Evolutionary conservation across 2,797 vertebrate genomes (phyloP), one percentile per base, ranked within the genome.

Genomic region (Triplophysa yarkandensis): DNA sequence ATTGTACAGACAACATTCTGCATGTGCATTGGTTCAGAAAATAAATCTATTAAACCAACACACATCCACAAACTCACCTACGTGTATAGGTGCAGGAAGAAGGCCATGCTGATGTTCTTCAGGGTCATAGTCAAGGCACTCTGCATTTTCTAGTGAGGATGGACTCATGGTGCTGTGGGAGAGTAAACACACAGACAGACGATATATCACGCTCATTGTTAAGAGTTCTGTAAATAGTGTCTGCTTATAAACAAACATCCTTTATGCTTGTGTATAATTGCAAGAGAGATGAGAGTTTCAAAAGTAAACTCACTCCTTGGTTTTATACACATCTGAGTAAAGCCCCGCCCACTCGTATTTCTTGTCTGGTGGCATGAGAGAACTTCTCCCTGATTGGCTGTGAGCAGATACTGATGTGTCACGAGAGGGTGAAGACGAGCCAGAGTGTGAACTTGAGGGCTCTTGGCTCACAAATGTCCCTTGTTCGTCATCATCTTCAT

Each of bases 251-350:
- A 75, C 41, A 75, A 75, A 68, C 46, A 68, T 8, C 50, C 30
- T 28, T 50, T 39, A 46, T 28, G 16, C 27, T 58, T 50, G 60
- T 67, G 61, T 76, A 30, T 64, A 11, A 64, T 62, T 60, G 43
- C n/a, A 27, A 8, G 21, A 71, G 28, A 14, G 65, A 25, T 17
- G 44, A 75, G 28, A 14, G 65, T n/a, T 57, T 81, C 17, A 58
- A 58, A 17, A 19, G 28, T n/a, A 10, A 58, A 94, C 97, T 95
- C 86, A 99, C 97, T 97, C 95, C 78, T 91, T 88, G 23, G 91
- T 96, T 93, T 99, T 99, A 90, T 96, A 98, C 83, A 97, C 95
- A 13, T 99, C 96, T 3, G 98, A 98, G 89, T 98, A 99, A 74
- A 99, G 95, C 69, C 98, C 98, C 13, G 97, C 96, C 84, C 93